Percentiles rank a stretch among this genome's conserved stretches.
phyloP scores from a whole-genome alignment of 1,140 invertebrate genomes.

The Psilanteris sp. region DNA sequence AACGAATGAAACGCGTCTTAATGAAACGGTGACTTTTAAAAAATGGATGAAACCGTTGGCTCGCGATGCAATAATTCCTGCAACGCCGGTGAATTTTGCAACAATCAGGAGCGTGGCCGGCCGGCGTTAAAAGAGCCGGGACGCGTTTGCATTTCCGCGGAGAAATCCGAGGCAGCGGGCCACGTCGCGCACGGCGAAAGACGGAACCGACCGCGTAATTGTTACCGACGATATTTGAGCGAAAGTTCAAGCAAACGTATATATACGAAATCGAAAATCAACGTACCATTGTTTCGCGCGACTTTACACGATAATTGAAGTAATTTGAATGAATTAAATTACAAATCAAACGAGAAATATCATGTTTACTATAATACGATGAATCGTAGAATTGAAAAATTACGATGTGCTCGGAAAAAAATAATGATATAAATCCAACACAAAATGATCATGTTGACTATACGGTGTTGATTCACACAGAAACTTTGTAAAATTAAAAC shows the following conservation, averaged over 20 bases:
- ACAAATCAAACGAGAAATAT: too few relatives aligned
- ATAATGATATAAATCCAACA: too few relatives aligned
- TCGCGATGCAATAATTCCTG: slow-evolving; percentile 39
- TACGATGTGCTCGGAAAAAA: too few relatives aligned
- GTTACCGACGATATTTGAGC: too few relatives aligned
- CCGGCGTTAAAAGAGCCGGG: slow-evolving; percentile 13
- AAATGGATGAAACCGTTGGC: slow-evolving; percentile 7
- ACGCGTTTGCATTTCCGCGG: slow-evolving; percentile 70
- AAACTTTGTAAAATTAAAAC: too few relatives aligned
- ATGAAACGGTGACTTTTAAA: slow-evolving; percentile 14
- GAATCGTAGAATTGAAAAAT: too few relatives aligned
- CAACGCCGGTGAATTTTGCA: slow-evolving; percentile 42
- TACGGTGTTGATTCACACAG: too few relatives aligned
- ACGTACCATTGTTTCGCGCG: too few relatives aligned
- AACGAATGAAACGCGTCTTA: slow-evolving; percentile 28
- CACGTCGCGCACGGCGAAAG: slow-evolving; percentile 52
- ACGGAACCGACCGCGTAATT: background rate
- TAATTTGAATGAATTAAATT: too few relatives aligned
- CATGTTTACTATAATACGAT: too few relatives aligned
- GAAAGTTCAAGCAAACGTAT: background rate
- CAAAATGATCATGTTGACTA: too few relatives aligned
- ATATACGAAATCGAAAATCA: background rate
- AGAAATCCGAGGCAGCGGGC: slow-evolving; percentile 71
- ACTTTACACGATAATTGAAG: too few relatives aligned
- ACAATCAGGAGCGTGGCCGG: slow-evolving; percentile 36